These are phyloP conservation scores for Zeugodacus cucurbitae DNA, from an alignment of 1,140 invertebrate genomes.

Conservation along the genomic window DNA sequence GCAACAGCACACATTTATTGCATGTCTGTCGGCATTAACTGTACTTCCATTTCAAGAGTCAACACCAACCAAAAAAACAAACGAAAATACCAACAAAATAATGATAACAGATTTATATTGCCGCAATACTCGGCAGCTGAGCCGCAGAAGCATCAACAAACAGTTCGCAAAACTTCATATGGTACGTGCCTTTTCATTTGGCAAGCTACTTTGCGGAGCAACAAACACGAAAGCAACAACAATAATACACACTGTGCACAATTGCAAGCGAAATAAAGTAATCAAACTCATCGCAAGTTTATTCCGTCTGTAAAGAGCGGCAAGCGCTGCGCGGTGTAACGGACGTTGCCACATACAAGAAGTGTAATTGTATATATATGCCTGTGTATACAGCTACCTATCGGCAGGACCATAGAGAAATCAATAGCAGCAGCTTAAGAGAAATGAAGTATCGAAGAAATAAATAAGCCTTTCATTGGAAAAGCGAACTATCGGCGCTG, in stretches of 20 bases:
- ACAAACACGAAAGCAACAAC: background rate
- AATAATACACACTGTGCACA: background rate
- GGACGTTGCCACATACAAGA: background rate
- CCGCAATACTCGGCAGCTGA: background rate
- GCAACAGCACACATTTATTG: background rate
- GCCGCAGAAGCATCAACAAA: slow-evolving; percentile 26
- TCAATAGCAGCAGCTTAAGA: background rate
- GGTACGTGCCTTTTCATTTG: slow-evolving; percentile 36
- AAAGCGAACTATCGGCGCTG: background rate
- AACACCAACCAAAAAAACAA: background rate
- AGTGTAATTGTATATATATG: background rate
- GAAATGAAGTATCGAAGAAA: background rate
- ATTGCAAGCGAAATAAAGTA: background rate
- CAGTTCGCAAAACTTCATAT: slow-evolving; percentile 12
- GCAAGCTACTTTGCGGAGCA: background rate
- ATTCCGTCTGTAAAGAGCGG: background rate
- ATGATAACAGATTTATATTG: slow-evolving; percentile 23
- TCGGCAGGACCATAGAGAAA: background rate
- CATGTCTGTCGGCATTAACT: background rate
- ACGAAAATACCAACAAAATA: slow-evolving; percentile 3
- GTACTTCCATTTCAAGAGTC: background rate
- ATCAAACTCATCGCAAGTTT: slow-evolving; percentile 20
- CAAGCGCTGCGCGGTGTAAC: background rate
- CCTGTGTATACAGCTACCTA: background rate
- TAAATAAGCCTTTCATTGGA: slow-evolving; percentile 14